Base-by-base conservation (phyloP, 2,113 vertebrate genomes). In the Todiramphus chloris region DNA sequence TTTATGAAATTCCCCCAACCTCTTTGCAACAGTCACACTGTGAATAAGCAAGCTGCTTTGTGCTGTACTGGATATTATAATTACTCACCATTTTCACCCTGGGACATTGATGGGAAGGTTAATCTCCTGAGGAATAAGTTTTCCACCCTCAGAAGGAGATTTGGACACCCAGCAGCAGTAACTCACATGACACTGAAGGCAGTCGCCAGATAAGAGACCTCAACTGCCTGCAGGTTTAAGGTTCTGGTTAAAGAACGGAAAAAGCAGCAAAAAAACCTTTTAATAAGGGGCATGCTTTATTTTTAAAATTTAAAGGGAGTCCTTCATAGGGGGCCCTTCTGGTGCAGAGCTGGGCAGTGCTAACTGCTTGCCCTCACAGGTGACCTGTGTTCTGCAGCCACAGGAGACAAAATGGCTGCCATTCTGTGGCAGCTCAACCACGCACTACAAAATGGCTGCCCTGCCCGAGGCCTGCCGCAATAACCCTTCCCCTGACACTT, bases 111-210 rank as follows among this genome's bases (percentile, higher is more conserved):
- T 37, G 59, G 83, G 24, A 73, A 64, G 21, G 43, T 62, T 87
- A 28, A 13, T 62, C n/a, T 67, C 17, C 28, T 66, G 33, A 24
- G 33, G 51, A 87, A 58, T 25, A 51, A 37, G 13, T 35, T 53
- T 76, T 80, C 56, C 41, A 87, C 51, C 62, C 87, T 51, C 46
- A 76, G 62, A 79, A 89, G 80, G 44, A 67, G 46, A 76, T 83
- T 70, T 50, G 16, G 56, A 43, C 24, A 48, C 8, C 2, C 19
- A 83, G 39, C 28, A 60, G n/a, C 31, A 67, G 51, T 46, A 50
- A 70, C 58, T 59, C 30, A 13, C 1, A 1, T 6, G 5, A 48
- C 46, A 24, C 24, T 50, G 23, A 53, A 63, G 15, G 68, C 43
- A 82, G 31, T 63, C 66, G 73, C 55, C 58, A 28, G 28, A 5